Evolutionary conservation across 2,888 invertebrate genomes (phyloP).

Genomic region (Drosophila helvetica): DNA sequence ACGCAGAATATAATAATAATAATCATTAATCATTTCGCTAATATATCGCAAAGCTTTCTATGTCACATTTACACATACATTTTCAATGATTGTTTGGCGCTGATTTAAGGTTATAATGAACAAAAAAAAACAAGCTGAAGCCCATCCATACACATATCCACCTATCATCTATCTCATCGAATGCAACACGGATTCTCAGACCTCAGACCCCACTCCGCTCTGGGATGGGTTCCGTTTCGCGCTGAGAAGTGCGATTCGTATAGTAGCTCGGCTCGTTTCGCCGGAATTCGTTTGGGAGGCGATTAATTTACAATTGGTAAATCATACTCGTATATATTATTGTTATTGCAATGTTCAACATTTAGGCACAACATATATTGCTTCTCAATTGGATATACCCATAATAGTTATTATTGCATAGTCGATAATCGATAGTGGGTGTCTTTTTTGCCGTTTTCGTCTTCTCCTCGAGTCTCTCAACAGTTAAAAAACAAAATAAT

Average conservation of each 20-base stretch:
- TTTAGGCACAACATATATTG: conserved; percentile 82
- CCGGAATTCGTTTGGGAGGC: conserved; percentile 10
- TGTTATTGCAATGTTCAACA: conserved; percentile 81
- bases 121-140: too few species aligned
- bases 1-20: conserved; percentile 38
- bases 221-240: background rate
- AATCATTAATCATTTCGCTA: conserved; percentile 28
- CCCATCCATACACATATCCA: background rate
- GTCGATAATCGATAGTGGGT: conserved; percentile 37
- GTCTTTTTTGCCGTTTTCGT: conserved; percentile 1
- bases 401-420: conserved; percentile 67
- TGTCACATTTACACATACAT: conserved; percentile 48
- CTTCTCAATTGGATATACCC: conserved; percentile 63
- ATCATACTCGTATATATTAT: conserved; percentile 54
- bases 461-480: conserved; percentile 4
- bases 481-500: conserved; percentile 57
- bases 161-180: conserved; percentile 12
- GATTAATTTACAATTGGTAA: conserved; percentile 50
- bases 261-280: too few species aligned
- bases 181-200: conserved; percentile 52
- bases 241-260: conserved; percentile 71
- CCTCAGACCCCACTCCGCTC: background rate
- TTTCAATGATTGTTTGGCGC: conserved; percentile 43
- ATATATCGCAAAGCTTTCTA: conserved; percentile 43
- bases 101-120: too few species aligned